phyloP scores from a whole-genome alignment of 2,888 invertebrate genomes.

The Harpalus rubripes region DNA sequence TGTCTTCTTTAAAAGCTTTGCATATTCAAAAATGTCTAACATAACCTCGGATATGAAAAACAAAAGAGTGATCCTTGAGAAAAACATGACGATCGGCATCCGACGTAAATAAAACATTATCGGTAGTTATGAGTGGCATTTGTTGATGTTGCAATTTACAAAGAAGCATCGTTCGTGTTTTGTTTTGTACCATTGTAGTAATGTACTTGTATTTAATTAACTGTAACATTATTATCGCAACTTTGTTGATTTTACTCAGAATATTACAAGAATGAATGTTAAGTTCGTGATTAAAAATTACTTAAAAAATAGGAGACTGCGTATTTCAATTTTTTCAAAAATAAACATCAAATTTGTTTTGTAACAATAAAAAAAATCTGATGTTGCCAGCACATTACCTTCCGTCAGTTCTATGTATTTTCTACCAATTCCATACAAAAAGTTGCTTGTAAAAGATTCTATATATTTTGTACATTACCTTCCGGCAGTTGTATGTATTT shows the following conservation, averaged over 20 bases:
- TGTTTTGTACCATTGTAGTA: slow-evolving; percentile 14
- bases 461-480: no score
- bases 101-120: slow-evolving; percentile 29
- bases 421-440: no score
- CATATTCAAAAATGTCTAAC: slow-evolving; percentile 10
- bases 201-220: slow-evolving; percentile 48
- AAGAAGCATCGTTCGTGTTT: background rate
- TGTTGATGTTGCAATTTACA: slow-evolving; percentile 37
- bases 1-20: background rate
- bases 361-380: no score
- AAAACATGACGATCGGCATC: slow-evolving; percentile 47
- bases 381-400: no score
- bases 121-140: slow-evolving; percentile 50
- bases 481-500: no score
- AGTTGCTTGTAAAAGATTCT: no score
- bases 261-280: background rate
- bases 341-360: no score
- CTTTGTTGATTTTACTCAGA: background rate
- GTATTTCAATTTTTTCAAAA: no score
- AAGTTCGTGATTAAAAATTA: background rate
- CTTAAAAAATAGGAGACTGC: background rate
- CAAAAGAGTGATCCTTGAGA: slow-evolving; percentile 50
- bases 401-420: no score
- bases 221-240: slow-evolving; percentile 19
- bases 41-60: slow-evolving; percentile 42